Percentiles rank a stretch among this genome's conserved stretches.
Evolutionary conservation across 2,888 invertebrate species (phyloP).

Genomic region (Mycalesis mineus): DNA sequence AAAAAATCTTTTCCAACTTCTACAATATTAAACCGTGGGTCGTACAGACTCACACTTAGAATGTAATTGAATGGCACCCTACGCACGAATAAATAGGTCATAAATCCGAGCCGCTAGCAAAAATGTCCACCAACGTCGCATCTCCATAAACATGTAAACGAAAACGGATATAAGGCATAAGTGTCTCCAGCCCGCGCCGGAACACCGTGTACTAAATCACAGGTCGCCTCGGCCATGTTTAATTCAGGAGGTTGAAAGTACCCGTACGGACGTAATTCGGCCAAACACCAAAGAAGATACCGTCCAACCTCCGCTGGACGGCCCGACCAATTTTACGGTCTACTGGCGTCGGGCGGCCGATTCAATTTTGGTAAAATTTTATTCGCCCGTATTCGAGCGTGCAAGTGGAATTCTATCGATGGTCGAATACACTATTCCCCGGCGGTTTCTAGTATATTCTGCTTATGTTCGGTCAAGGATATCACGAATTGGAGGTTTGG

Average conservation of each 20-base stretch:
- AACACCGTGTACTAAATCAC: slow-evolving; percentile 65
- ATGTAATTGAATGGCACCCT: not conserved
- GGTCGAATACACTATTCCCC: slow-evolving; percentile 45
- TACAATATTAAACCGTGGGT: no score
- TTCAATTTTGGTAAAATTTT: slow-evolving; percentile 77
- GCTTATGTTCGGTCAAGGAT: not conserved
- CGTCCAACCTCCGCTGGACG: slow-evolving; percentile 44
- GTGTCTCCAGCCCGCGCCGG: slow-evolving; percentile 46
- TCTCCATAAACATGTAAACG: slow-evolving; percentile 45
- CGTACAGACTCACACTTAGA: not conserved
- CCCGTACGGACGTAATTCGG: slow-evolving; percentile 53
- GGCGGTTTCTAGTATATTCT: slow-evolving; percentile 48
- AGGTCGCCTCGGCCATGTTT: slow-evolving; percentile 64
- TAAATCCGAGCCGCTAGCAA: slow-evolving; percentile 9
- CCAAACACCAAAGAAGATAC: slow-evolving; percentile 63
- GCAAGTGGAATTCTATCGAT: slow-evolving; percentile 67
- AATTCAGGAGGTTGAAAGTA: slow-evolving; percentile 66
- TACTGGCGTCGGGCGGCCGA: slow-evolving; percentile 62
- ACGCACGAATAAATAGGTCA: slow-evolving; percentile 2
- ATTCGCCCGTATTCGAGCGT: slow-evolving; percentile 66
- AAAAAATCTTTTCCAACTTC: no score
- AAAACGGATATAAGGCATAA: slow-evolving; percentile 59
- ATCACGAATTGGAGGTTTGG: not conserved
- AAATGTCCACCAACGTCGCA: slow-evolving; percentile 12
- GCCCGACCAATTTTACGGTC: slow-evolving; percentile 73